Evolutionary conservation across 2,797 vertebrate genomes (phyloP), one percentile per base, ranked within the genome.

Genomic region (Benthosema pterotum): DNA sequence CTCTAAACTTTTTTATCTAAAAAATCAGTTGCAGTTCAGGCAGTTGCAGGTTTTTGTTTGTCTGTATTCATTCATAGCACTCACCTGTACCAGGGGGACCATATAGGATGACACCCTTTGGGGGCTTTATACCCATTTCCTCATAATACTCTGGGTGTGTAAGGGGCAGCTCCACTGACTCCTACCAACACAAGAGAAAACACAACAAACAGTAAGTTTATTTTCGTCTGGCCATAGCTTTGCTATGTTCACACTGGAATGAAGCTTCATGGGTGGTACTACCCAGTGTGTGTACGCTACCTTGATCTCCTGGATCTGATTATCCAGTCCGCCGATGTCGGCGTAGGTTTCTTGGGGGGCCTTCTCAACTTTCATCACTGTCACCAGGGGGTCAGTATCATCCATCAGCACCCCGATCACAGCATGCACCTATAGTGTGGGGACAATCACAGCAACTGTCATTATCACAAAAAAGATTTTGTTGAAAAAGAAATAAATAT

Each of bases 281-380:
- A n/a, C n/a, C n/a, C 11, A 42, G 5, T 18, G 47, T 47, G 5
- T 11, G 5, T n/a, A n/a, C n/a, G n/a, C n/a, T 72, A 96, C 97
- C 94, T 99, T 99, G 67, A 99, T 99, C 86, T 99, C 98, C 81
- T 99, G 97, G 79, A 99, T 99, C 80, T 99, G 98, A 87, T 91
- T 96, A 89, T 99, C 97, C 74, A 99, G 83, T 17, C 97, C 97
- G 19, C 97, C 97, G 0, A 99, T 99, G 72, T 99, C 97, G 12
- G 97, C 97, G 0, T 98, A 99, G 0, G 97, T 99, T 86, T 99
- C 98, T 74, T 99, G 98, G 46, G 98, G 97, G 22, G 98, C 98
- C 71, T 99, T 99, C 79, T 99, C 98, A 63, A 99, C 97, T 79
- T 99, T 99, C 97, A 99, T 99, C 71, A 99, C 97, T 0, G 97